phyloP scores from a whole-genome alignment of 2,888 invertebrate species.

The Embidobia sp. region DNA sequence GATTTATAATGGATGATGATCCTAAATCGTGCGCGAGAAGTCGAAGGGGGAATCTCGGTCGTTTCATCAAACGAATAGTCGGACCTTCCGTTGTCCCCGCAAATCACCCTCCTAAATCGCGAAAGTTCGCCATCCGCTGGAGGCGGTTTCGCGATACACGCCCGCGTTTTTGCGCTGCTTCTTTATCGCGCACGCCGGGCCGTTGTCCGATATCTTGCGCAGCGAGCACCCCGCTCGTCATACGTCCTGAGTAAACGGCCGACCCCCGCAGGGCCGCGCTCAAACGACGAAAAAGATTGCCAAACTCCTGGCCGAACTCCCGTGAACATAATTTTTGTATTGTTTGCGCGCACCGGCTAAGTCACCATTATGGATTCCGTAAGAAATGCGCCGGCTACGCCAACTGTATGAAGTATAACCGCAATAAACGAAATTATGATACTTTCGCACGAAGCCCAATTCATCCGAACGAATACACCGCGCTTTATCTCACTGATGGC shows the following conservation, averaged over 20 bases:
- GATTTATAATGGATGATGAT: constrained; percentile 58
- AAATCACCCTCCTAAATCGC: constrained; percentile 72
- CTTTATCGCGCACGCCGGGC: constrained; percentile 24
- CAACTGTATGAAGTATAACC: constrained; percentile 67
- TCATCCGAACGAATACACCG: constrained; percentile 53
- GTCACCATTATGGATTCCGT: constrained; percentile 71
- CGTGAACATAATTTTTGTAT: constrained; percentile 80
- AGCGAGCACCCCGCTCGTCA: constrained; percentile 68
- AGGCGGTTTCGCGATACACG: constrained; percentile 62
- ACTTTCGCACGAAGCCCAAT: constrained; percentile 67
- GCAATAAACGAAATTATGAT: constrained; percentile 73
- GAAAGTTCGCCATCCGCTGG: constrained; percentile 70
- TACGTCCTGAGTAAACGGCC: constrained; percentile 74
- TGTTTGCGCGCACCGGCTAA: constrained; percentile 73
- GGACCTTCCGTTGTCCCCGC: constrained; percentile 52
- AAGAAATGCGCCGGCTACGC: constrained; percentile 64
- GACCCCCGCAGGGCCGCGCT: constrained; percentile 64
- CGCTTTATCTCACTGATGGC: constrained; percentile 52
- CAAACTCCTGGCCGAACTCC: constrained; percentile 76
- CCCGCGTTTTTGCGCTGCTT: constrained; percentile 48
- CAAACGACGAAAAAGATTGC: constrained; percentile 75
- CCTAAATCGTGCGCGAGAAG: constrained; percentile 55
- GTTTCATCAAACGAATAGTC: constrained; percentile 58
- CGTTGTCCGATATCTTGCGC: no score
- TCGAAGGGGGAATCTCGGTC: constrained; percentile 48